phyloP scores from a whole-genome alignment of 2,797 vertebrate species.

The Dipus sagitta region DNA sequence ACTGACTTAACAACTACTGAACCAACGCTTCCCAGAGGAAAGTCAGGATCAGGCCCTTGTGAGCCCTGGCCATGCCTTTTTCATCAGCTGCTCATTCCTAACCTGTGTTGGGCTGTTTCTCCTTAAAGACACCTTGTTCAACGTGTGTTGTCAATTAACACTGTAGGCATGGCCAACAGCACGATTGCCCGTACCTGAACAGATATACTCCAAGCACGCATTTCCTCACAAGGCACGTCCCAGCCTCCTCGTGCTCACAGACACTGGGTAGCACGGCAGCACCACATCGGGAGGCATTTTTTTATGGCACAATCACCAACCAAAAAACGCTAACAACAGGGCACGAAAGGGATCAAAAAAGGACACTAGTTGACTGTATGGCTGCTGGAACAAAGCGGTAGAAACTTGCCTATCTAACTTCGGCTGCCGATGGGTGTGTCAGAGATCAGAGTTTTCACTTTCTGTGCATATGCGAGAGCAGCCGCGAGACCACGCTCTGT shows the following conservation, averaged over 20 bases:
- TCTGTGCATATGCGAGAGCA: neutral
- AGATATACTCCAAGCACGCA: neutral
- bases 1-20: neutral
- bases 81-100: neutral
- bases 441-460: neutral
- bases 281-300: neutral
- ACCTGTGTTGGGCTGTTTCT: neutral
- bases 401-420: neutral
- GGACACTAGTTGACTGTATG: neutral
- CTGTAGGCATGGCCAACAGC: neutral
- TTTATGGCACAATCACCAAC: neutral
- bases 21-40: neutral
- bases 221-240: neutral
- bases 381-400: neutral
- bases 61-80: neutral
- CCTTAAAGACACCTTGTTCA: conserved; percentile 31
- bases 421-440: neutral
- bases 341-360: neutral
- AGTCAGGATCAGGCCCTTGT: neutral
- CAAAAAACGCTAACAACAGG: neutral
- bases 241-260: neutral
- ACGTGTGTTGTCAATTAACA: neutral
- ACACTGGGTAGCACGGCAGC: neutral
- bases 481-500: neutral
- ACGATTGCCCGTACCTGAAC: neutral